Conservation (phyloP, 2,888 invertebrate genomes). For the Nebria brevicollis region DNA sequence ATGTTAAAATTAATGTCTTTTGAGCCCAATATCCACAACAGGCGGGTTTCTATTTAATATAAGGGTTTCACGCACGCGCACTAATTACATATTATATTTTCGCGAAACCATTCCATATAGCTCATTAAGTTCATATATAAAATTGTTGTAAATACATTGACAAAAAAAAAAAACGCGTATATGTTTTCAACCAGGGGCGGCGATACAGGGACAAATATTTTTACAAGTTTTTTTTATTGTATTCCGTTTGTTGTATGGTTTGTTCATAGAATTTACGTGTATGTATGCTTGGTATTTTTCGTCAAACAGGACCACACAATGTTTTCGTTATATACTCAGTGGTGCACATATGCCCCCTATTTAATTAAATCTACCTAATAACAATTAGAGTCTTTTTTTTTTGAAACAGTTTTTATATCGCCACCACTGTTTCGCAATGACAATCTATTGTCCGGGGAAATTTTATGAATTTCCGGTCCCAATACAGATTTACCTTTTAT, state of each 20-base stretch:
- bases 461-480: too few relatives aligned
- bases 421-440: too few relatives aligned
- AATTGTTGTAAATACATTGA: neutral
- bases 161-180: neutral
- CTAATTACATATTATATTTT: neutral
- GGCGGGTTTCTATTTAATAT: neutral
- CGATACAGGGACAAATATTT: neutral
- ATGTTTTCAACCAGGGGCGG: neutral
- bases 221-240: neutral
- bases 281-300: neutral
- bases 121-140: neutral
- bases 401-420: too few relatives aligned
- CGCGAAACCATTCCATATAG: neutral
- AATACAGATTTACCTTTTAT: too few relatives aligned
- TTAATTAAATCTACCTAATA: too few relatives aligned
- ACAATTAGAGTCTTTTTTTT: too few relatives aligned
- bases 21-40: neutral
- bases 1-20: slow-evolving; percentile 38
- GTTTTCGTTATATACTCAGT: neutral
- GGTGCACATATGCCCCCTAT: neutral
- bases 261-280: neutral
- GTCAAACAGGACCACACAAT: neutral
- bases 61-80: too few relatives aligned
- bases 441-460: too few relatives aligned
- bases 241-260: neutral